Base-by-base conservation (phyloP, 92 coral and sea anemone species). In the Desmophyllum pertusum region DNA sequence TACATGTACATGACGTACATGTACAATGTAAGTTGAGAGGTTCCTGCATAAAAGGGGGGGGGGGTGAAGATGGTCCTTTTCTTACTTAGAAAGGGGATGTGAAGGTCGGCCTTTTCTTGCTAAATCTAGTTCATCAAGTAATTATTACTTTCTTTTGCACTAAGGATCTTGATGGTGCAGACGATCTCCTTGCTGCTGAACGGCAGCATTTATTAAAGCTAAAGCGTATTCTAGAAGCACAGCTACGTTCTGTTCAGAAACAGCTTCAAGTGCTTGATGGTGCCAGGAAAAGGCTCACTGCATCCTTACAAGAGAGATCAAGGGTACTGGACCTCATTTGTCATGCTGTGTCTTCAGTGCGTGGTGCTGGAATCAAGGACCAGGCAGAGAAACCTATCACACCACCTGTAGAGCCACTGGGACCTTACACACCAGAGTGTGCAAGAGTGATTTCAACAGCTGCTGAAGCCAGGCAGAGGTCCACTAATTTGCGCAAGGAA, bases 341-440 rank as follows among this genome's bases (percentile, higher is more conserved):
- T 70, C 98, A 97, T 86, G 98, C 99, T 25, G 99, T 97, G 67
- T 95, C 97, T 7, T 90, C 99, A 1, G 98, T 94, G 4, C 91
- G 98, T 42, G 97, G 98, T 41, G 98, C 99, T 6, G 98, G 97
- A n/a, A 86, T 93, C 74, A 95, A 89, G 73, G 97, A 94, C 75
- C 95, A 92, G 83, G 50, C 95, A n/a, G 99, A 97, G 46, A 97
- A 91, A 73, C 99, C 97, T 51, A 66, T 83, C 67, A 97, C 98
- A 25, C 99, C 99, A 11, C 87, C 95, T 8, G 95, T 91, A 31
- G 99, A 97, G 53, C 94, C 99, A 35, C 89, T 97, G 55, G 99
- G 99, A 6, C 99, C 99, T 21, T 97, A 97, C 86, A 97, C 98
- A 3, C 99, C 99, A 13, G 99, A 97, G 73, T 95, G 98, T 86